Base-by-base conservation (phyloP, 2,888 invertebrate species). In the Nymphalis urticae region DNA sequence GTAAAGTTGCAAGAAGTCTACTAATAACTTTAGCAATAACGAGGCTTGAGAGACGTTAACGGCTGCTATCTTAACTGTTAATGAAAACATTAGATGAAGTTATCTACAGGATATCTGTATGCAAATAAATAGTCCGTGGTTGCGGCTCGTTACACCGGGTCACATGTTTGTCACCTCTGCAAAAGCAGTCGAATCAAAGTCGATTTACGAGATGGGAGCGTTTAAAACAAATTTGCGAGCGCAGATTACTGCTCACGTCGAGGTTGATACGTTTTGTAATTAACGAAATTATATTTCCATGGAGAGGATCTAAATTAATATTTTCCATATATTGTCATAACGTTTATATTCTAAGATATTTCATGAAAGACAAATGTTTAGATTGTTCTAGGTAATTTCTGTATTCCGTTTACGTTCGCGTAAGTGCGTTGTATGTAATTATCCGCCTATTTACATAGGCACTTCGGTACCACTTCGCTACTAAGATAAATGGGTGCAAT, bases 401-500 rank as follows among this genome's bases (percentile, higher is more conserved):
- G 66, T 59, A 65, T 64, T 65, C 68, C 60, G 61, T 70, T 69
- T 66, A 63, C 64, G 63, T 66, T 65, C 62, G 66, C 70, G 66
- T 66, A 72, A 75, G 72, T 73, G 67, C 69, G 69, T 72, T 69
- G 74, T 75, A 72, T 75, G 79, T 82, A 80, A 80, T 82, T 81
- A 79, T 76, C 78, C 75, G 75, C 76, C 75, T 81, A 80, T 82
- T 81, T 82, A 79, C 74, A 75, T 72, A 71, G 64, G 73, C 69
- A 74, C 67, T 71, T 81, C 76, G 76, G 77, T 69, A 75, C 72
- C 69, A 74, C 66, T 72, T 81, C 76, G 76, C 77, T 69, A 75
- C 72, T 75, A 79, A 82, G 79, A 83, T 79, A 81, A 82, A 85
- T 84, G 80, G 72, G 66, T 72, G 80, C 76, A 77, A 83, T 84